Evolutionary conservation across 2,113 vertebrate species (phyloP).

Genomic region (Corythornis vintsioides): DNA sequence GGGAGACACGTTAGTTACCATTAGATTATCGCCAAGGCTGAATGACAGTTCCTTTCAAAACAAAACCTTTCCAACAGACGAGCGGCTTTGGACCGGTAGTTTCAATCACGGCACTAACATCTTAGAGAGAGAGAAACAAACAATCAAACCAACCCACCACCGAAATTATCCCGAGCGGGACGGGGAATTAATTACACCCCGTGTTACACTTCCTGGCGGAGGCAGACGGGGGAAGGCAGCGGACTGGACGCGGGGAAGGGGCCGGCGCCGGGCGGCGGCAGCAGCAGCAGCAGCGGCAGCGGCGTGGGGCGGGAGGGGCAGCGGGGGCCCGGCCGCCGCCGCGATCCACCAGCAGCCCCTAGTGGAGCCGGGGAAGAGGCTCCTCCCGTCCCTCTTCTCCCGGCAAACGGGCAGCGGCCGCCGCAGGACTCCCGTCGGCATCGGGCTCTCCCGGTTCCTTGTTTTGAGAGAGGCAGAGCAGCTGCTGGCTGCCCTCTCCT

Average conservation of each 20-base stretch:
- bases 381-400: neutral
- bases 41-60: neutral
- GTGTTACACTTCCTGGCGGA: neutral
- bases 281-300: neutral
- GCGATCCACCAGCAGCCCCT: constrained; percentile 80
- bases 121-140: neutral
- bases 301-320: neutral
- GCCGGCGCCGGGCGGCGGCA: neutral
- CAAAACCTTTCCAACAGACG: constrained; percentile 7
- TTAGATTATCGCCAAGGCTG: constrained; percentile 10
- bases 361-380: constrained; percentile 44
- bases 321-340: neutral
- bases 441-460: neutral
- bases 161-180: constrained; percentile 33
- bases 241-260: neutral
- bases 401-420: neutral
- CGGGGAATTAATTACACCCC: constrained; percentile 64
- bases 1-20: neutral
- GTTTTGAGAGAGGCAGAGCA: neutral
- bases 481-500: too few relatives aligned
- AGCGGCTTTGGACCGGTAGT: constrained; percentile 10
- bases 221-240: neutral
- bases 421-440: neutral
- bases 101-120: constrained; percentile 27
- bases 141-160: neutral